Conservation (phyloP, 2,797 vertebrate genomes). For the Pseudocheirus occidentalis region DNA sequence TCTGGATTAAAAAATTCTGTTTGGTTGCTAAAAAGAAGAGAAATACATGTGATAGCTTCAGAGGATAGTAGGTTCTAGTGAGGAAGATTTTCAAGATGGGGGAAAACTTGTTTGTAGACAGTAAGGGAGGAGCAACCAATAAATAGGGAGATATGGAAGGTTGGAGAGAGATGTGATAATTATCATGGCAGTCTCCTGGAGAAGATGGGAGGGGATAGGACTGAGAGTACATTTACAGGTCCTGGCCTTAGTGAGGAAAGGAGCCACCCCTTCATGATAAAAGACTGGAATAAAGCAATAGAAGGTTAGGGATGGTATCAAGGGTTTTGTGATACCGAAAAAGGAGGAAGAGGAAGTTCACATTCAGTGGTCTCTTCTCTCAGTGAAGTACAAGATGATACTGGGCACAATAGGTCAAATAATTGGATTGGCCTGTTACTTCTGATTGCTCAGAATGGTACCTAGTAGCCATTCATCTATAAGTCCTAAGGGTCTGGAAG, state of each 20-base stretch:
- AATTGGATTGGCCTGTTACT: neutral
- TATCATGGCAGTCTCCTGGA: neutral
- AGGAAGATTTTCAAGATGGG: neutral
- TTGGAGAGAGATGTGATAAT: neutral
- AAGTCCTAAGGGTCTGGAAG: conserved; percentile 53
- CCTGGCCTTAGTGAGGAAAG: neutral
- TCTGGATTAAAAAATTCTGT: neutral
- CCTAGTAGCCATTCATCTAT: conserved; percentile 19
- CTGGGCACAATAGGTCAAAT: conserved; percentile 30
- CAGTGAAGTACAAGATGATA: neutral
- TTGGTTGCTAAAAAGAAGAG: neutral
- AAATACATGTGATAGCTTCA: neutral
- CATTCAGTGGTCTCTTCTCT: neutral
- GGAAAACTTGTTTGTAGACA: neutral
- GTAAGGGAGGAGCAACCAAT: neutral
- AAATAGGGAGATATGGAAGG: neutral
- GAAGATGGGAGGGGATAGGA: neutral
- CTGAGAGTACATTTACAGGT: neutral
- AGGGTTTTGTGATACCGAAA: neutral
- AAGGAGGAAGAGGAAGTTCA: neutral
- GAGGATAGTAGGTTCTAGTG: neutral
- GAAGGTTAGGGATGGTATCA: neutral
- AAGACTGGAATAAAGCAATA: neutral
- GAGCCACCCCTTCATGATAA: neutral
- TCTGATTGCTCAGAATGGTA: conserved; percentile 48